Conservation (phyloP, 2,113 vertebrate genomes). For the Carassius gibelio region DNA sequence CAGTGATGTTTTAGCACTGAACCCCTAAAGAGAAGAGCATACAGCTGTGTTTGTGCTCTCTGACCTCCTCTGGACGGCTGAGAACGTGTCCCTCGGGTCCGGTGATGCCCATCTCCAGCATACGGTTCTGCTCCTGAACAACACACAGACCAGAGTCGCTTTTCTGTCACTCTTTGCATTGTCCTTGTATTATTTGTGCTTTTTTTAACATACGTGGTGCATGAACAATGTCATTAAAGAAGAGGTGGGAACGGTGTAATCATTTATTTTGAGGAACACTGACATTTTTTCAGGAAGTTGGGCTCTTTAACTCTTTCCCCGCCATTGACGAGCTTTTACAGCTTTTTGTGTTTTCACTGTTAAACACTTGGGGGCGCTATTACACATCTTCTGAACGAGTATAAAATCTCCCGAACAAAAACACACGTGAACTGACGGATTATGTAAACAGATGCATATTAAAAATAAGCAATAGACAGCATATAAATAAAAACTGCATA, state of each 20-base stretch:
- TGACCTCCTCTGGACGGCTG: constrained; percentile 88
- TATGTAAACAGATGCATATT: too few species aligned
- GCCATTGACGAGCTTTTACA: too few species aligned
- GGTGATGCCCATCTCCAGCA: constrained; percentile 87
- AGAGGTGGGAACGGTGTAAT: neutral
- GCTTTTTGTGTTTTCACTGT: too few species aligned
- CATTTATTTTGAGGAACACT: neutral
- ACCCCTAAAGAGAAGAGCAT: neutral
- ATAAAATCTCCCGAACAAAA: too few species aligned
- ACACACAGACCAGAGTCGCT: constrained; percentile 7
- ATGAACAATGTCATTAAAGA: neutral
- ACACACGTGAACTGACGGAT: too few species aligned
- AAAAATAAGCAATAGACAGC: too few species aligned
- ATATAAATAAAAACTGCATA: too few species aligned
- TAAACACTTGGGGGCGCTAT: too few species aligned
- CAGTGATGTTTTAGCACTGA: neutral
- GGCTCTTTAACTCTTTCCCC: neutral
- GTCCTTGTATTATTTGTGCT: neutral
- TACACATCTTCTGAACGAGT: too few species aligned
- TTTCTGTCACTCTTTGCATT: neutral
- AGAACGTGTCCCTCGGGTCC: constrained; percentile 86
- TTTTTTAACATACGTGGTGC: too few species aligned
- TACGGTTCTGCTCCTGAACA: constrained; percentile 81
- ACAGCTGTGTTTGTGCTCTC: neutral
- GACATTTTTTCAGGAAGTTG: too few species aligned